Percentiles rank a stretch among this genome's conserved stretches.
These are phyloP conservation scores for Vireo griseus DNA, from an alignment of 2,797 vertebrate genomes.

Conservation along the genomic window DNA sequence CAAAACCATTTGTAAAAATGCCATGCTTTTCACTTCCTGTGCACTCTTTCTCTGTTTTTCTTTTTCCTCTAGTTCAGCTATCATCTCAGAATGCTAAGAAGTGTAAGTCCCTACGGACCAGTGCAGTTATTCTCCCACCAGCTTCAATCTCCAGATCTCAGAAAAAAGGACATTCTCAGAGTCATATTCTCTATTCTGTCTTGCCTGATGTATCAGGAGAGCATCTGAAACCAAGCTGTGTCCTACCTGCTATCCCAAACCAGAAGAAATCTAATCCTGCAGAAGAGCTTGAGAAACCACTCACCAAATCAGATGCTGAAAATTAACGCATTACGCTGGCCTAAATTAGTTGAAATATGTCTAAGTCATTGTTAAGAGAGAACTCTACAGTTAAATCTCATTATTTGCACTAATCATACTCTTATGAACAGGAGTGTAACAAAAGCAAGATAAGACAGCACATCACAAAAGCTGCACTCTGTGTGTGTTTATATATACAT, in stretches of 20 bases:
- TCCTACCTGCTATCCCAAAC: slow-evolving; percentile 83
- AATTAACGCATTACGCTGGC: slow-evolving; percentile 16
- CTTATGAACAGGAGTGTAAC: neutral
- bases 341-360: neutral
- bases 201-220: slow-evolving; percentile 73
- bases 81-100: slow-evolving; percentile 71
- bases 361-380: neutral
- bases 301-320: neutral
- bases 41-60: neutral
- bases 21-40: neutral
- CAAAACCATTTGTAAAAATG: neutral
- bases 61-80: slow-evolving; percentile 58
- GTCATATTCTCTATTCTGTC: slow-evolving; percentile 64
- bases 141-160: slow-evolving; percentile 40
- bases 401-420: neutral
- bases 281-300: neutral
- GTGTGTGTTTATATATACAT: neutral
- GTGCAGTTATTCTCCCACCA: slow-evolving; percentile 53
- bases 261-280: slow-evolving; percentile 68
- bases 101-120: slow-evolving; percentile 65
- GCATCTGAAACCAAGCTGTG: slow-evolving; percentile 71
- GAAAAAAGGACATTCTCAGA: slow-evolving; percentile 54
- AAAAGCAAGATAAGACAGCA: neutral
- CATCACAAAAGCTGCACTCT: neutral
- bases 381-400: neutral